Evolutionary conservation across 2,113 vertebrate species (phyloP), one percentile per base, ranked within the genome.

Genomic region (Petaurus breviceps): DNA sequence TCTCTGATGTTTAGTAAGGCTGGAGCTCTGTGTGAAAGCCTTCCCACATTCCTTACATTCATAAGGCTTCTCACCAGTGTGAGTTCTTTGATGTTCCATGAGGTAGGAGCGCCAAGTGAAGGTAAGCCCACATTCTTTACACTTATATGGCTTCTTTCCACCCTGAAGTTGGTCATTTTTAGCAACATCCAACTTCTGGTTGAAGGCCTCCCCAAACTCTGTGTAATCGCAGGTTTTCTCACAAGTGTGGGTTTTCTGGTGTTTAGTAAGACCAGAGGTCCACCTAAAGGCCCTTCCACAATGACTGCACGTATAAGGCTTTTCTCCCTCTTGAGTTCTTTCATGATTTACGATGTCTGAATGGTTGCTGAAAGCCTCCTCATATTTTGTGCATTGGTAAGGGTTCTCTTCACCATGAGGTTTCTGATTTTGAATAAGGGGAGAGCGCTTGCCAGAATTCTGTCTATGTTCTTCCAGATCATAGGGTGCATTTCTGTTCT

Each of bases 31-130:
- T 26, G 94, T 96, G 54, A 98, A 98, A 16, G 92, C 92, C 51
- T 97, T 97, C n/a, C 97, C 95, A n/a, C 97, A 97, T 31, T 97
- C 95, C 14, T 68, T 94, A 43, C 97, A 98, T 31, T 94, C 90
- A 5, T 98, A 97, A 12, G 96, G 97, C 16, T 97, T 98, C 53
- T 98, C 97, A 26, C 96, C 96, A 0, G 95, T 98, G 46, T 98
- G 98, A 61, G 96, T 98, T 95, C 95, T 94, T 57, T 97, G 97
- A 92, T 98, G 98, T 49, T 95, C 97, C n/a, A 93, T 95, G 54
- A 98, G 96, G 77, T 98, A 96, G 61, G 97, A 97, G 89, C 96
- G 97, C 92, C 97, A 96, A 26, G 94, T 96, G 93, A 98, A 98
- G 55, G 96, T 94, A 43, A 97, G 98, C 16, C 97, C 97, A 89